A percentile compares a stretch with the other conserved stretches of the same genome.
These are phyloP conservation scores for Bellardia bayeri DNA, from an alignment of 2,888 invertebrate genomes.

Conservation along the genomic window DNA sequence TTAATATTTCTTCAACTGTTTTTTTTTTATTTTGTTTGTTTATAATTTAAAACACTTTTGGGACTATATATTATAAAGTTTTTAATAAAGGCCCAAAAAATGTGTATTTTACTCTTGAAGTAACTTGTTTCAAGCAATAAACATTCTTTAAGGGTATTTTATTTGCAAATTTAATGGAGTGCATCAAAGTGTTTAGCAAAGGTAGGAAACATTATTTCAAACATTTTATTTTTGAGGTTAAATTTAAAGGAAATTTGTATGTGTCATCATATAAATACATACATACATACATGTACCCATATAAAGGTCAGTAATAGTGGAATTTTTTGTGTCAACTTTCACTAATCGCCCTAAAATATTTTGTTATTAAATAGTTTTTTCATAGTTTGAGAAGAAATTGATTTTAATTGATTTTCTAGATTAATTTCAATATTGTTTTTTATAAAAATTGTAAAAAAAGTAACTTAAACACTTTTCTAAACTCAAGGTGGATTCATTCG, in stretches of 20 bases:
- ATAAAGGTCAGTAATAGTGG: too few species aligned
- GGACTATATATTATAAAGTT: conserved; percentile 54
- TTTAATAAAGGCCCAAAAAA: conserved; percentile 29
- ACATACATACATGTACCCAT: too few species aligned
- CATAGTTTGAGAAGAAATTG: too few species aligned
- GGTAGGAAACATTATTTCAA: not conserved
- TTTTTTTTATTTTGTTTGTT: conserved; percentile 11
- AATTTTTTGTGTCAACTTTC: too few species aligned
- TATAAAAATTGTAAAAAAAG: too few species aligned
- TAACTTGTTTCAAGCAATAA: not conserved
- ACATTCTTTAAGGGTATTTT: conserved; percentile 4
- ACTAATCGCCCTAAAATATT: too few species aligned
- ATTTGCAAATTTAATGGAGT: conserved; percentile 30
- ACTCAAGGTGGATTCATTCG: too few species aligned
- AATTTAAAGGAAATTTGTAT: not conserved
- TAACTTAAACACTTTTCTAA: too few species aligned
- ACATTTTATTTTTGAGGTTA: not conserved
- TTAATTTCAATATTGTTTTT: too few species aligned
- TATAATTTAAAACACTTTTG: conserved; percentile 58
- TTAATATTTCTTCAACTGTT: conserved; percentile 15
- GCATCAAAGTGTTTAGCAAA: not conserved
- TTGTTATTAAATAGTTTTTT: too few species aligned
- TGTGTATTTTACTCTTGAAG: conserved; percentile 1
- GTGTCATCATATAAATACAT: too few species aligned
- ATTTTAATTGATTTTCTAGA: too few species aligned